Percentiles rank a stretch among this genome's conserved stretches.
phyloP scores from a whole-genome alignment of 2,888 invertebrate species.

The Abrostola triplasia region DNA sequence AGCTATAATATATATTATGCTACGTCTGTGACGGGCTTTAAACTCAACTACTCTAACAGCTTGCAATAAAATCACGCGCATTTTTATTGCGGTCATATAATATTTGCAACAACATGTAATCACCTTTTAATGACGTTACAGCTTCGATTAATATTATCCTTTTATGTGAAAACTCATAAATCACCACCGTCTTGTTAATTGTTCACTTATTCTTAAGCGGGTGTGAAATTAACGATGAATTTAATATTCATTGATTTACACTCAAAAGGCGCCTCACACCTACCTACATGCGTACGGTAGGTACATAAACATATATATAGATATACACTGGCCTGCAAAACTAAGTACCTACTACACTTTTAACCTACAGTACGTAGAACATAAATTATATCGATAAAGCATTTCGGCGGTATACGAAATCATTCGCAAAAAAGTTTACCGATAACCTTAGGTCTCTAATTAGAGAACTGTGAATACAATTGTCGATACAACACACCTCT shows the following conservation, averaged over 20 bases:
- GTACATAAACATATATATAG: not conserved
- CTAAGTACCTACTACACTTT: too few relatives aligned
- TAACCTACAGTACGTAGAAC: too few relatives aligned
- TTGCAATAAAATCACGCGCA: slow-evolving; percentile 27
- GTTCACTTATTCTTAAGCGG: slow-evolving; percentile 40
- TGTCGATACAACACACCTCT: slow-evolving; percentile 1
- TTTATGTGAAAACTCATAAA: slow-evolving; percentile 57
- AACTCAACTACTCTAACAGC: slow-evolving; percentile 12
- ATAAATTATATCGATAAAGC: too few relatives aligned
- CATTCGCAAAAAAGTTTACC: too few relatives aligned
- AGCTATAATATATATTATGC: too few relatives aligned
- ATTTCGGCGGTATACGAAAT: too few relatives aligned
- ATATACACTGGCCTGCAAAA: too few relatives aligned
- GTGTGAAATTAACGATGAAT: slow-evolving; percentile 44
- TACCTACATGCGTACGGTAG: not conserved
- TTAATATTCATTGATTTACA: slow-evolving; percentile 33
- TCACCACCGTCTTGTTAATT: slow-evolving; percentile 47
- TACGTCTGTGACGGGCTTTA: too few relatives aligned
- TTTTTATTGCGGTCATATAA: slow-evolving; percentile 29
- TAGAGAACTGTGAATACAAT: not conserved
- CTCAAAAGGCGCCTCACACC: slow-evolving; percentile 29
- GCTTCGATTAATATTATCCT: slow-evolving; percentile 62
- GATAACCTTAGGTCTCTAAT: too few relatives aligned
- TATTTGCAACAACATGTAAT: slow-evolving; percentile 51
- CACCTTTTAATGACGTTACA: slow-evolving; percentile 65